Base-by-base conservation (phyloP, 2,113 vertebrate genomes). In the Lasiurus borealis region DNA sequence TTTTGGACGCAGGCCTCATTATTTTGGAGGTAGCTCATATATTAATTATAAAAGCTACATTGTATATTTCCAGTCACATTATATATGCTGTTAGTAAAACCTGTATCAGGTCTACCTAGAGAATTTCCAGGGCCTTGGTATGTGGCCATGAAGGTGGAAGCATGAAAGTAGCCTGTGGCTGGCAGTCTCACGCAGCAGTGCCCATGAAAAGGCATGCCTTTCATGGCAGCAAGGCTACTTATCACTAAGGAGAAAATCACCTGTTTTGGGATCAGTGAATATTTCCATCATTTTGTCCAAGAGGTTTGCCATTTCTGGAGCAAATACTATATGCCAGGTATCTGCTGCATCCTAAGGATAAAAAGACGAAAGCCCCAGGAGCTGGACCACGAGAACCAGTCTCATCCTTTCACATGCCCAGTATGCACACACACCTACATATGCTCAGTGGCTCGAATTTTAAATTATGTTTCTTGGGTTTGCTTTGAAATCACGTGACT, bases 31-130 rank as follows among this genome's bases (percentile, higher is more conserved):
- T 54, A 88, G 31, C 5, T 23, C 50, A 31, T 75, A 46, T 62
- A 54, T 87, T 84, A 50, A 96, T 88, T 59, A 69, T 90, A 69
- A 88, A 73, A 84, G 46, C 64, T 83, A 73, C 57, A 40, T 6
- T 29, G 4, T 34, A 27, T 50, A 88, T 54, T 88, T 91, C 52
- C 50, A 50, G 54, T 81, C 66, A 34, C 23, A 66, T 50, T 27
- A 48, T 52, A 57, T 59, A 36, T 57, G 23, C 76, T 75, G 5
- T 59, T 84, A 78, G n/a, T 84, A 92, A 90, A 90, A 94, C 52
- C 57, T 48, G 25, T 59, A 40, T 81, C 40, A 75, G 36, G 27
- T 75, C 50, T 52, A 11, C 27, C 57, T 82, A n/a, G 44, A 66
- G 44, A 72, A 34, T 87, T 64, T 91, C 44, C 78, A 78, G 46